Conservation (phyloP, 1,140 invertebrate genomes). For the Nasonia vitripennis region DNA sequence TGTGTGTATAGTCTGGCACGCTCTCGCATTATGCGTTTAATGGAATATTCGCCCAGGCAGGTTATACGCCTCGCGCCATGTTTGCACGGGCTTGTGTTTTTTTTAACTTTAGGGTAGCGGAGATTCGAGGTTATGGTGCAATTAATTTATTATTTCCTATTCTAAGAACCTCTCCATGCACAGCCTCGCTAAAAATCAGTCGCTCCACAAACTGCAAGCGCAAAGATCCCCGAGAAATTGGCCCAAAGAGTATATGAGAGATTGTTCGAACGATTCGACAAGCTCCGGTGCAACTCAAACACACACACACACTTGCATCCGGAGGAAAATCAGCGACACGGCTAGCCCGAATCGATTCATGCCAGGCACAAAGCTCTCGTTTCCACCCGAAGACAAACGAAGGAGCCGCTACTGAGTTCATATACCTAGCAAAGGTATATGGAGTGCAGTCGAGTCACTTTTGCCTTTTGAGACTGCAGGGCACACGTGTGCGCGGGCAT, state of each 20-base stretch:
- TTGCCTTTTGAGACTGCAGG: background rate
- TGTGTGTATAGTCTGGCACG: background rate
- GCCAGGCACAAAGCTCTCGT: background rate
- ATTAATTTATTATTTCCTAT: background rate
- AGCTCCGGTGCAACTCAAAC: background rate
- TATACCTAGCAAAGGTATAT: background rate
- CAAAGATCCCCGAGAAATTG: background rate
- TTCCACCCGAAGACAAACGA: background rate
- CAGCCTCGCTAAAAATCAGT: background rate
- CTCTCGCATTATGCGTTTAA: background rate
- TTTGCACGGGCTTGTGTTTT: background rate
- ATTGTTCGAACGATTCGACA: background rate
- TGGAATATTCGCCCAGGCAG: background rate
- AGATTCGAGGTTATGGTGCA: background rate
- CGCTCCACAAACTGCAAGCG: background rate
- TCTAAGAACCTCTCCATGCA: too few species aligned
- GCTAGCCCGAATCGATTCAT: background rate
- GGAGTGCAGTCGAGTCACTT: background rate
- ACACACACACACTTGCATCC: background rate
- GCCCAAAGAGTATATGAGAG: background rate
- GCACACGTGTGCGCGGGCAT: background rate
- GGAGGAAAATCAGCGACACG: background rate
- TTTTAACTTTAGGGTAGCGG: background rate
- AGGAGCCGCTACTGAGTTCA: background rate
- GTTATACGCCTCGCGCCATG: background rate